Conservation (phyloP, 2,888 invertebrate species). For the Fragum whitleyi region DNA sequence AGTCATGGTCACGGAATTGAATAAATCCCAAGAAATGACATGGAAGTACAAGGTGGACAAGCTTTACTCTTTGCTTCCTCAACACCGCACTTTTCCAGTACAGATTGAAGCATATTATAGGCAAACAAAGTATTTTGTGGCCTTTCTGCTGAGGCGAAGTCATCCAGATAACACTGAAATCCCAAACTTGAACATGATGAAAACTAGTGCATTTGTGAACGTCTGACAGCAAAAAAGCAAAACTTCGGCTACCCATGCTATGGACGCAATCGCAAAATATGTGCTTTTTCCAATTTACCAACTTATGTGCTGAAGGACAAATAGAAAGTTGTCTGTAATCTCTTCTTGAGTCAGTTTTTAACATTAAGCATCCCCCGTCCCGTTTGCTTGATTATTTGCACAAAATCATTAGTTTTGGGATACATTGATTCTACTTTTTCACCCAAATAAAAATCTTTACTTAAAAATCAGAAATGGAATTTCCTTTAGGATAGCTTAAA, state of each 20-base stretch:
- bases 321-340: not conserved
- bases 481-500: not conserved
- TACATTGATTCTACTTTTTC: not conserved
- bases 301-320: not conserved
- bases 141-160: constrained; percentile 1
- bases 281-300: not conserved
- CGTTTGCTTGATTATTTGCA: not conserved
- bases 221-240: not conserved
- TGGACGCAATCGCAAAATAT: not conserved
- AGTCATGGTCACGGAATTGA: no score
- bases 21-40: no score
- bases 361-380: not conserved
- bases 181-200: constrained; percentile 1
- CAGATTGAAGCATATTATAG: not conserved
- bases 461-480: not conserved
- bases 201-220: not conserved
- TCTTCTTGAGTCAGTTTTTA: not conserved
- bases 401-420: not conserved
- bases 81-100: not conserved
- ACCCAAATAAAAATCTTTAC: constrained; percentile 10
- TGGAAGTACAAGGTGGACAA: no score
- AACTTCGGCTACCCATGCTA: not conserved
- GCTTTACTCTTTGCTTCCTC: no score
- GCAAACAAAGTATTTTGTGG: no score
- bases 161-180: no score